These are phyloP conservation scores for Apis mellifera DNA, from an alignment of 1,140 invertebrate species.

Conservation along the genomic window DNA sequence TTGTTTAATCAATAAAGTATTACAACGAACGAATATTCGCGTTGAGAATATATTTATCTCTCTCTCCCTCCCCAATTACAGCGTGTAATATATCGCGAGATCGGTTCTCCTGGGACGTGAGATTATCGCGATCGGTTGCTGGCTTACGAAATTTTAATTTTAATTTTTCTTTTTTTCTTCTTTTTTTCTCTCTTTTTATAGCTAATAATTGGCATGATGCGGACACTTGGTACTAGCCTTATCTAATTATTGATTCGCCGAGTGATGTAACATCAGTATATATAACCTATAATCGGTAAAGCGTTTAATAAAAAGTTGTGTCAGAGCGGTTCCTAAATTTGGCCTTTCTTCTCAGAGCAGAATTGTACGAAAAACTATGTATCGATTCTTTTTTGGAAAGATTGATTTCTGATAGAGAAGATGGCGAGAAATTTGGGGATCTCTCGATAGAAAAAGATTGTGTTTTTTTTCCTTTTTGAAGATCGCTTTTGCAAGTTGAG, in stretches of 20 bases:
- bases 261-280: constrained; percentile 39
- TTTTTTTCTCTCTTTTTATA: no score
- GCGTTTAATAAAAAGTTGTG: neutral
- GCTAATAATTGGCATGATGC: constrained; percentile 45
- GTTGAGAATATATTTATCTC: no score
- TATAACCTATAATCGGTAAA: constrained; percentile 2
- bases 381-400: no score
- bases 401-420: no score
- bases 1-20: no score
- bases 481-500: constrained; percentile 20
- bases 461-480: neutral
- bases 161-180: neutral
- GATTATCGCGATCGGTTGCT: constrained; percentile 8
- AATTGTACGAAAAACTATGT: no score
- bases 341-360: neutral
- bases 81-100: neutral
- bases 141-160: neutral
- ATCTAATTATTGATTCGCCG: constrained; percentile 25
- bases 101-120: constrained; percentile 14
- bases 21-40: no score
- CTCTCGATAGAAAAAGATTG: neutral
- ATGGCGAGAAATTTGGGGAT: neutral
- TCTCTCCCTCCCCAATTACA: neutral
- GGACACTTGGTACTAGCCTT: constrained; percentile 35
- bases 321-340: constrained; percentile 17